Percentiles rank a stretch among this genome's conserved stretches.
phyloP scores from a whole-genome alignment of 2,113 vertebrate genomes.

The Oncorhynchus clarkii region DNA sequence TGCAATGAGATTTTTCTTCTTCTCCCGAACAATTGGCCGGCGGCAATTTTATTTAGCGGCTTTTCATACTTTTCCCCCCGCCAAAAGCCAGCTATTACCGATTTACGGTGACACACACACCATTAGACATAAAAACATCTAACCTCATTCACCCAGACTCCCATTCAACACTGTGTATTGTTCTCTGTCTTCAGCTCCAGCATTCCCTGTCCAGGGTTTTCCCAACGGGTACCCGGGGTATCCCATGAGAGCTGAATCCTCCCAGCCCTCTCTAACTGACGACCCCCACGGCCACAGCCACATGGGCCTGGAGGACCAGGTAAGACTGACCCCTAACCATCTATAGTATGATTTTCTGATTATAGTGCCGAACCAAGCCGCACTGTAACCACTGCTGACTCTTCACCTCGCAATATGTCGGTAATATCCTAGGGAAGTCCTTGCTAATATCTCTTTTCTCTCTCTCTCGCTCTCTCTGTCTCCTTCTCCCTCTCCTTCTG shows the following conservation, averaged over 20 bases:
- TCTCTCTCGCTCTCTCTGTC: not conserved
- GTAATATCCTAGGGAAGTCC: not conserved
- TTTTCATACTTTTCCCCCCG: no score
- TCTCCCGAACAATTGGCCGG: no score
- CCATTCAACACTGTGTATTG: not conserved
- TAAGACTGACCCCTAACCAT: constrained; percentile 42
- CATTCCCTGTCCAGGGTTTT: constrained; percentile 85
- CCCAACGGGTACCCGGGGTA: constrained; percentile 93
- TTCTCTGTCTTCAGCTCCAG: constrained; percentile 75
- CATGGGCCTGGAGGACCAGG: constrained; percentile 92
- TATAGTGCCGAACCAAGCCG: no score
- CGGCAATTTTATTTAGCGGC: no score
- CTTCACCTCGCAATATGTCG: not conserved
- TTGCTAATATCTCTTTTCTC: not conserved
- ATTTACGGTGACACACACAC: not conserved
- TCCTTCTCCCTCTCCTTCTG: not conserved
- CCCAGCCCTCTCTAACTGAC: constrained; percentile 86
- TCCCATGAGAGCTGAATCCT: constrained; percentile 80
- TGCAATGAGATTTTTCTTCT: no score
- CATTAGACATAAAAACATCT: not conserved
- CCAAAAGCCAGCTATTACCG: no score
- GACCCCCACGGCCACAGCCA: constrained; percentile 85
- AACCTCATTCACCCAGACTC: not conserved
- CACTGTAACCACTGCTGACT: no score
- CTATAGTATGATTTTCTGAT: no score